Conservation (phyloP, 2,888 invertebrate species). For the Rhabditophanes sp. region DNA sequence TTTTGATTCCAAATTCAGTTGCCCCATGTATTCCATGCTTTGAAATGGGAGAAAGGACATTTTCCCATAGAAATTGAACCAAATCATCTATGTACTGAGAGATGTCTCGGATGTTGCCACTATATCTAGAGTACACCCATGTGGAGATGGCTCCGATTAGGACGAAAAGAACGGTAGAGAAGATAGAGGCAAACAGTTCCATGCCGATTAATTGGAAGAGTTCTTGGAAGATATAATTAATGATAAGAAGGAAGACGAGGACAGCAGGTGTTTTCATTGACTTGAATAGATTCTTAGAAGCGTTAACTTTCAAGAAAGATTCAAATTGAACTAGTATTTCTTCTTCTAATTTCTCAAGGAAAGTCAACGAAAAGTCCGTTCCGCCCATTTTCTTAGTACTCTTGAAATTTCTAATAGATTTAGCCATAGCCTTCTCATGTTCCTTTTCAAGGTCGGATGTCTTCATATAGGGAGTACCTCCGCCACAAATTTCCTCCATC, state of each 20-base stretch:
- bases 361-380: conserved; percentile 75
- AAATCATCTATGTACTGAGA: conserved; percentile 60
- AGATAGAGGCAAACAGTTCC: conserved; percentile 51
- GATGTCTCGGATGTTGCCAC: conserved; percentile 32
- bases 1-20: too few relatives aligned
- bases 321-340: conserved; percentile 49
- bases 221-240: conserved; percentile 70
- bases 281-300: conserved; percentile 85
- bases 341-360: conserved; percentile 63
- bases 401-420: conserved; percentile 52
- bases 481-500: conserved; percentile 91
- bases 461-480: conserved; percentile 78
- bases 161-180: conserved; percentile 58
- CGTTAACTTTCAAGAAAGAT: conserved; percentile 79
- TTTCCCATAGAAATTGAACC: conserved; percentile 75
- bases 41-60: conserved; percentile 37
- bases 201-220: conserved; percentile 40
- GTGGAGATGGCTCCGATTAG: conserved; percentile 65
- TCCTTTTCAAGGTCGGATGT: conserved; percentile 67
- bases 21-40: too few relatives aligned
- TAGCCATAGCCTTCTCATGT: conserved; percentile 61
- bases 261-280: conserved; percentile 81
- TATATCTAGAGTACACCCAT: conserved; percentile 78
- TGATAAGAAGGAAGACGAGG: conserved; percentile 69
- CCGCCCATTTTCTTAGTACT: conserved; percentile 94